Evolutionary conservation across 2,797 vertebrate genomes (phyloP), one percentile per base, ranked within the genome.

Genomic region (Brachymystax lenok): DNA sequence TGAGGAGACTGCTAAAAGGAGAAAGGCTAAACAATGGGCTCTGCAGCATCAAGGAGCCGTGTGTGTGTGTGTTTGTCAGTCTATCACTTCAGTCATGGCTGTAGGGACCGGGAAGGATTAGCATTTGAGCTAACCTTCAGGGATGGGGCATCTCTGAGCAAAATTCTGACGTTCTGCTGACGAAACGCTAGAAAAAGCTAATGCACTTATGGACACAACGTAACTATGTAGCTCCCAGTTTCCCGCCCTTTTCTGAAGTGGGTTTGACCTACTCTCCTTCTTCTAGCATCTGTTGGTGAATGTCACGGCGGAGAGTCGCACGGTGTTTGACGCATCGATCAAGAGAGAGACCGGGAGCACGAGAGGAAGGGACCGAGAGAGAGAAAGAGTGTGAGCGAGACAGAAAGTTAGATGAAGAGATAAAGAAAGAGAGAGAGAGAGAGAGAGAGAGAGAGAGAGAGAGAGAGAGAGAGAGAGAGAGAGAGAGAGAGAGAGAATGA

Each of bases 21-120:
- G 69, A 61, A 14, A 69, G 1, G 63, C 84, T 84, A 87, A 91
- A 89, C 86, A 90, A 86, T 79, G 89, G 89, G 83, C 88, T 88
- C 85, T 88, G n/a, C 4, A 21, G 30, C 50, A 10, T 46, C 40
- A 46, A 5, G 24, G 50, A 54, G 28, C 17, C 3, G 52, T 56
- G 52, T 30, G 30, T 30, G 50, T 51, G 50, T 51, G 50, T 5
- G 19, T 56, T 5, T 10, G 54, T 10, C 21, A 2, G 21, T 24
- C 59, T 24, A 61, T 81, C 56, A 35, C 81, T 82, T 80, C 74
- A 82, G 76, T 74, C 82, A 75, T 50, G 81, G 77, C 85, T 67
- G 56, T 2, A 86, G 78, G 77, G 61, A 61, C 21, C 12, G 59
- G 59, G 59, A 24, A 12, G 21, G 59, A 61, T 24, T 21, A 74